Evolutionary conservation across 2,113 vertebrate species (phyloP), one percentile per base, ranked within the genome.

Genomic region (Arothron firmamentum): DNA sequence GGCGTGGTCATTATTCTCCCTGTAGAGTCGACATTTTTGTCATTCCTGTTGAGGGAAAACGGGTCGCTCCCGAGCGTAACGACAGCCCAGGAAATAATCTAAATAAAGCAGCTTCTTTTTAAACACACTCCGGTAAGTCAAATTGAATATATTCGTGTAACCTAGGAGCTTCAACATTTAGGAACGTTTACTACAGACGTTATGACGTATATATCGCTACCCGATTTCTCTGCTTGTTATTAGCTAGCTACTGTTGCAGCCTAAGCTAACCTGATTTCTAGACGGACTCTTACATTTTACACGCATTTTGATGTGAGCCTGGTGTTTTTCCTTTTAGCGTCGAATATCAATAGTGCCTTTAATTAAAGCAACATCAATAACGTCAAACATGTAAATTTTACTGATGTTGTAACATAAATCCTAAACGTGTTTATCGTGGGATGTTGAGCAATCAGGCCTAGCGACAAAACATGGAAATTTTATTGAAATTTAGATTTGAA

Each of bases 1-100:
- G 88, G 88, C 79, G 86, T 83, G 85, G 77, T 52, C 74, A 67
- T 9, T 4, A 12, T 10, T 38, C 34, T 38, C 34, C 34, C 10
- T 12, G 9, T 11, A 38, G 34, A 38, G 1, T 8, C 15, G 69
- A 83, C 72, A 78, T 87, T 81, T 79, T 86, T 82, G 2, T 41
- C 49, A 67, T 79, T 74, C 60, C 58, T 45, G 31, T 38, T 54
- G 55, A 76, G 42, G 31, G 41, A n/a, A 56, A 59, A 52, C 48
- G 19, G 1, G 2, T 0, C 11, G 17, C 14, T 1, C 0, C 0
- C 25, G 3, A 60, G 3, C 6, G 5, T 62, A 1, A 1, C 20
- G 34, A 38, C 47, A 16, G 4, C 1, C 25, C 25, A 13, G 19
- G 45, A 58, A 53, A 1, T 2, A 3, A 18, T 2, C 12, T 38